phyloP scores from a whole-genome alignment of 1,140 invertebrate species.

The Physella acuta region DNA sequence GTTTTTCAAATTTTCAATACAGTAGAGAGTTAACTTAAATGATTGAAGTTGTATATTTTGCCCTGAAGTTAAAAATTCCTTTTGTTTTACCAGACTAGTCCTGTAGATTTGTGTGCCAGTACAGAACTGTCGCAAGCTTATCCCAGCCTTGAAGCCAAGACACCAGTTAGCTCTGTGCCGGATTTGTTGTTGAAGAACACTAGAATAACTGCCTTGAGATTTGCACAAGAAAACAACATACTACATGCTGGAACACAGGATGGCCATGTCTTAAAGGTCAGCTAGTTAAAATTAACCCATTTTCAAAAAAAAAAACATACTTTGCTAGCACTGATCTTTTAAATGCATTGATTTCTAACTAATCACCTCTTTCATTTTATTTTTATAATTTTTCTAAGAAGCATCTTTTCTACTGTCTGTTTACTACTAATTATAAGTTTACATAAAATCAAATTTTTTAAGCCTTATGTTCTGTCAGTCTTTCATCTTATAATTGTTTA shows the following conservation, averaged over 20 bases:
- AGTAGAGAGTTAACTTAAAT: not conserved
- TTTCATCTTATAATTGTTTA: no score
- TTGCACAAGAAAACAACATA: not conserved
- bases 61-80: not conserved
- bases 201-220: not conserved
- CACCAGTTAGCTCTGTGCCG: not conserved
- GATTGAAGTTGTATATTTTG: not conserved
- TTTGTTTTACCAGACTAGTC: not conserved
- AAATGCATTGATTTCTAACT: no score
- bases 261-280: constrained; percentile 6
- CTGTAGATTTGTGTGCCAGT: constrained; percentile 9
- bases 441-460: no score
- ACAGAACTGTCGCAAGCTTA: constrained; percentile 8
- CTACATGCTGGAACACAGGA: constrained; percentile 8
- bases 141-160: constrained; percentile 2
- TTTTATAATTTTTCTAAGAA: not conserved
- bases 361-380: not conserved
- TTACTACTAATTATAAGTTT: no score
- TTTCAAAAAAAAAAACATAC: no score
- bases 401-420: not conserved
- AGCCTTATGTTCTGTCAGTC: no score
- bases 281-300: no score
- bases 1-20: no score
- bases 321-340: no score
- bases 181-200: not conserved